A percentile compares a stretch with the other conserved stretches of the same genome.
Conservation (phyloP, 2,113 vertebrate species). For the Corythornis vintsioides region DNA sequence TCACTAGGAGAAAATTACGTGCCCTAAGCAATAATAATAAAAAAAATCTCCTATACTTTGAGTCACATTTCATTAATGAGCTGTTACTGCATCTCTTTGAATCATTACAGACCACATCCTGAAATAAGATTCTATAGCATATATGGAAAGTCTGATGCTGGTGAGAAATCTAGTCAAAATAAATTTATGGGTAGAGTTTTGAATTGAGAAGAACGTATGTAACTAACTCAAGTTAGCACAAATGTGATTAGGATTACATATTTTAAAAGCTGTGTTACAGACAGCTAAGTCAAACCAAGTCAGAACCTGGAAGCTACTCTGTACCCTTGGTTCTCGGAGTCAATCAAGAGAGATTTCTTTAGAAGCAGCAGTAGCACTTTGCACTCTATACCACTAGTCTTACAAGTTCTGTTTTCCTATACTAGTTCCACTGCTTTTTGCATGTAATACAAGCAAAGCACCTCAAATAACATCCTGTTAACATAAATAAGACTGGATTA, state of each 20-base stretch:
- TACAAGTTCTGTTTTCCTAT: background rate
- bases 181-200: background rate
- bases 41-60: background rate
- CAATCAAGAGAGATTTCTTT: background rate
- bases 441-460: background rate
- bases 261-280: background rate
- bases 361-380: background rate
- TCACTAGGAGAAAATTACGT: background rate
- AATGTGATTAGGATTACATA: background rate
- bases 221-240: background rate
- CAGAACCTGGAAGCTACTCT: background rate
- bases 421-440: background rate
- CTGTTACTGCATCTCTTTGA: background rate
- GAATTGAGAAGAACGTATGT: background rate
- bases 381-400: background rate
- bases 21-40: background rate
- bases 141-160: background rate
- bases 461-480: constrained; percentile 13
- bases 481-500: constrained; percentile 17
- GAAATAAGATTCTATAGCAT: background rate
- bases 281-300: background rate
- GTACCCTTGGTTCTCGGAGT: background rate
- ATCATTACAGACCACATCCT: background rate
- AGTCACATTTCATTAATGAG: background rate
- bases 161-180: background rate